Evolutionary conservation across 2,113 vertebrate genomes (phyloP).

Genomic region (Nicator chloris): DNA sequence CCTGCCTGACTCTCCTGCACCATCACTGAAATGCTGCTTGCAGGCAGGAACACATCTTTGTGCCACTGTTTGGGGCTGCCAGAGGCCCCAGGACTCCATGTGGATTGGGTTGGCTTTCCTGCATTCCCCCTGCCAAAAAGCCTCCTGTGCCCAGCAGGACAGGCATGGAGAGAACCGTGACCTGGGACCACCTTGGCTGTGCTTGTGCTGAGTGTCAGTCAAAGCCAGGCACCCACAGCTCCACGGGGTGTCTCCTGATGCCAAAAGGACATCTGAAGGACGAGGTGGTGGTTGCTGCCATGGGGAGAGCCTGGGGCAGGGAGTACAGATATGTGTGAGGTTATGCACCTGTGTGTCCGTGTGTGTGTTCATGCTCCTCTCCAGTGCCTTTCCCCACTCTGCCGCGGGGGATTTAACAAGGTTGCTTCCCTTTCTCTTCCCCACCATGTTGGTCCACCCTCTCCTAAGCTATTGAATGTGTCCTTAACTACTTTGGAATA

Average conservation of each 20-base stretch:
- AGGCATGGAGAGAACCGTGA: fast-evolving
- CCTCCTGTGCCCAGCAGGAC: background rate
- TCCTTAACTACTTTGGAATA: background rate
- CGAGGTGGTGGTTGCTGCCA: background rate
- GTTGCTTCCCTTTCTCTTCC: background rate
- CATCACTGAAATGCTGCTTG: fast-evolving
- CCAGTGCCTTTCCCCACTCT: background rate
- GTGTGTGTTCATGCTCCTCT: fast-evolving
- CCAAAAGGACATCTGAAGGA: background rate
- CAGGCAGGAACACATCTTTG: background rate
- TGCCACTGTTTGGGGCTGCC: fast-evolving
- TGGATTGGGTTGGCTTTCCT: background rate
- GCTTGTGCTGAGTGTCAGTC: fast-evolving
- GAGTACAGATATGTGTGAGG: no score
- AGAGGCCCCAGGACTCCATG: background rate
- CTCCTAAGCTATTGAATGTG: background rate
- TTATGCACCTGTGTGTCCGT: background rate
- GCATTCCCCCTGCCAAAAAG: background rate
- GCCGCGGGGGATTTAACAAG: fast-evolving
- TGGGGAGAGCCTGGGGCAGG: no score
- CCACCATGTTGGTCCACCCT: fast-evolving
- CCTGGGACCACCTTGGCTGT: no score
- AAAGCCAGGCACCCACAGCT: background rate
- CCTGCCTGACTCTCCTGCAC: background rate
- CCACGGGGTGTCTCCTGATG: fast-evolving